Base-by-base conservation (phyloP, 2,888 invertebrate genomes). In the Troides helena region DNA sequence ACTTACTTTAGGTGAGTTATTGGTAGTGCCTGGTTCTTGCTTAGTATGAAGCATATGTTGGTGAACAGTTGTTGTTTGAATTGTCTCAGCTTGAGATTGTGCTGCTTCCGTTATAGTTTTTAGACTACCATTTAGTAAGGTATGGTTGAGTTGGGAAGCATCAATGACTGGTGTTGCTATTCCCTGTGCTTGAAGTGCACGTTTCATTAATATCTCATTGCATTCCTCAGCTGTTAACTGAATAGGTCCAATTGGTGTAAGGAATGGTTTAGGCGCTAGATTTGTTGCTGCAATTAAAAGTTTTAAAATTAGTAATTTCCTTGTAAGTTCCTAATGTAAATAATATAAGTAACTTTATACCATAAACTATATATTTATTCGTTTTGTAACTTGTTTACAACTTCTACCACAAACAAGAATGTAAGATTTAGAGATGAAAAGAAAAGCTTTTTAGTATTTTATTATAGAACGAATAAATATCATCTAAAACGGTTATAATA, bases 191-290 rank as follows among this genome's bases (percentile, higher is more conserved):
- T 95, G 95, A 0, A 95, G 91, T 1, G 96, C 96, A 74, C 96
- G 89, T 81, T 96, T 96, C 95, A 96, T 95, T 75, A 96, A 88
- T 73, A 96, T 96, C 86, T 96, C 96, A 85, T 96, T 96, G 89
- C 95, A 96, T 93, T 96, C 96, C 84, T 96, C 96, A 1, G 95
- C 95, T 0, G 96, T 96, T 23, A 96, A 87, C 81, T 96, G 96
- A 73, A 96, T 90, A 10, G 96, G 95, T 62, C 96, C 96, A 67
- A 96, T 89, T 5, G 95, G 95, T 72, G 95, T 95, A 94, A 95
- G 94, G 81, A 95, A 96, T 74, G 95, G 95, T 81, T 95, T 95
- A 68, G 90, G 82, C 70, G 89, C 80, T 68, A 93, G 76, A 75
- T 89, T 90, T 70, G 89, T 80, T 69, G 92, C 91, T 92, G 88